Evolutionary conservation across 2,888 invertebrate genomes (phyloP).

Genomic region (Embidobia sp.): DNA sequence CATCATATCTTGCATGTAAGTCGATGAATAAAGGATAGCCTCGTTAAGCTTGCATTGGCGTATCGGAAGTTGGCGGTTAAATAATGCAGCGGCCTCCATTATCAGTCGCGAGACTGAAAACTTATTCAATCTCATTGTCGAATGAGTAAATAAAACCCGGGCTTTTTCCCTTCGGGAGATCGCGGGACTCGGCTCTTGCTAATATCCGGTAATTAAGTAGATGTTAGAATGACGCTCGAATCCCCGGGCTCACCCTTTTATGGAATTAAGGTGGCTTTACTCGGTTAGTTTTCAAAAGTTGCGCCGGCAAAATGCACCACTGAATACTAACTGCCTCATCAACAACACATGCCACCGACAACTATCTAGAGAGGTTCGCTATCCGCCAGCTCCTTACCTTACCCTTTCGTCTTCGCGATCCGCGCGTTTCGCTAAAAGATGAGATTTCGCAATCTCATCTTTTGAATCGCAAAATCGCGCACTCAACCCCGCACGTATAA

Average conservation of each 20-base stretch:
- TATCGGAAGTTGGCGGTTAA: conserved; percentile 19
- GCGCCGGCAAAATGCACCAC: conserved; percentile 75
- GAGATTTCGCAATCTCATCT: conserved; percentile 72
- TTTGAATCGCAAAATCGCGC: conserved; percentile 74
- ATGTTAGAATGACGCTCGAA: conserved; percentile 78
- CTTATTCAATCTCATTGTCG: conserved; percentile 58
- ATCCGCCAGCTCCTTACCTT: conserved; percentile 62
- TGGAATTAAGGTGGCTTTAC: conserved; percentile 80
- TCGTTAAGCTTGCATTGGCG: conserved; percentile 13
- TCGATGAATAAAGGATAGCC: conserved; percentile 64
- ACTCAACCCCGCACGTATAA: conserved; percentile 67
- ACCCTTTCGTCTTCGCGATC: conserved; percentile 57
- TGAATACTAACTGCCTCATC: conserved; percentile 82
- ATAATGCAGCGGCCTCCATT: conserved; percentile 11
- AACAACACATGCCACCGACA: conserved; percentile 80
- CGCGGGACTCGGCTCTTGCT: conserved; percentile 70
- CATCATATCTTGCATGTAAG: conserved; percentile 88
- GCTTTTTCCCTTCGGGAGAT: conserved; percentile 61
- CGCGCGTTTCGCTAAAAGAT: conserved; percentile 59
- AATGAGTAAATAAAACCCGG: conserved; percentile 44
- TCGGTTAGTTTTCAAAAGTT: conserved; percentile 80
- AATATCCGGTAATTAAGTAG: conserved; percentile 80
- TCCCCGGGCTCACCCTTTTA: conserved; percentile 76
- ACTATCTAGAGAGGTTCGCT: conserved; percentile 74
- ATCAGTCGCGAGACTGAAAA: conserved; percentile 27